These are phyloP conservation scores for Meta bourneti DNA, from an alignment of 2,888 invertebrate species.

Conservation along the genomic window DNA sequence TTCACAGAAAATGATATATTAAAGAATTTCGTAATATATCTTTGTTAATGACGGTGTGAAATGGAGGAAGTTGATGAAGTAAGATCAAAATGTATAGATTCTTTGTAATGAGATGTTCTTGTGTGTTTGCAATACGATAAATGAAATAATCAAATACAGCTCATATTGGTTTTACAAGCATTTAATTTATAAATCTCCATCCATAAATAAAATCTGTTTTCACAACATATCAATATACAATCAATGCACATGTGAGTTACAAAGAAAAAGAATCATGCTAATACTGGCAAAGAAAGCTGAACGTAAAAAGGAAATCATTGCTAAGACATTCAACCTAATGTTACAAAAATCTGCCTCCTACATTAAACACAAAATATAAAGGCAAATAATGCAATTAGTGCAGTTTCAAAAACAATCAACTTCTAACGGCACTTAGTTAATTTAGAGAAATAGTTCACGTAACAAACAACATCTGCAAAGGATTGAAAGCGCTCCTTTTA, in stretches of 20 bases:
- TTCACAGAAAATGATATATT: too few species aligned
- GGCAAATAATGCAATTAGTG: constrained; percentile 67
- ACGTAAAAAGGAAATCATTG: constrained; percentile 43
- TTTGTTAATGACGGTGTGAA: too few species aligned
- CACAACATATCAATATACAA: constrained; percentile 77
- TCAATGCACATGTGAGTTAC: constrained; percentile 69
- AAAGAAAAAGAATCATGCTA: constrained; percentile 62
- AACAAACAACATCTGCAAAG: constrained; percentile 54
- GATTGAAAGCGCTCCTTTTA: constrained; percentile 6
- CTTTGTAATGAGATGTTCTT: too few species aligned
- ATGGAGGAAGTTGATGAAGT: too few species aligned
- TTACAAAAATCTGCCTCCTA: constrained; percentile 52
- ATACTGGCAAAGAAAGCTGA: constrained; percentile 74
- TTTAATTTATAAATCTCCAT: constrained; percentile 78
- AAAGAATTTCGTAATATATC: too few species aligned
- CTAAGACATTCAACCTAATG: constrained; percentile 61
- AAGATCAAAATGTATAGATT: too few species aligned
- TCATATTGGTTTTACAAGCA: constrained; percentile 66
- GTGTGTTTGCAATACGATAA: neutral
- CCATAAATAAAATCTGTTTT: constrained; percentile 77
- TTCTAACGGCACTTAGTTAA: constrained; percentile 71
- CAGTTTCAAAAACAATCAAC: constrained; percentile 72
- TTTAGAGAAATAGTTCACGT: constrained; percentile 40
- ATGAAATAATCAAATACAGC: neutral
- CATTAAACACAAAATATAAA: constrained; percentile 59